Evolutionary conservation across 2,113 vertebrate species (phyloP).

Genomic region (Sus scrofa): DNA sequence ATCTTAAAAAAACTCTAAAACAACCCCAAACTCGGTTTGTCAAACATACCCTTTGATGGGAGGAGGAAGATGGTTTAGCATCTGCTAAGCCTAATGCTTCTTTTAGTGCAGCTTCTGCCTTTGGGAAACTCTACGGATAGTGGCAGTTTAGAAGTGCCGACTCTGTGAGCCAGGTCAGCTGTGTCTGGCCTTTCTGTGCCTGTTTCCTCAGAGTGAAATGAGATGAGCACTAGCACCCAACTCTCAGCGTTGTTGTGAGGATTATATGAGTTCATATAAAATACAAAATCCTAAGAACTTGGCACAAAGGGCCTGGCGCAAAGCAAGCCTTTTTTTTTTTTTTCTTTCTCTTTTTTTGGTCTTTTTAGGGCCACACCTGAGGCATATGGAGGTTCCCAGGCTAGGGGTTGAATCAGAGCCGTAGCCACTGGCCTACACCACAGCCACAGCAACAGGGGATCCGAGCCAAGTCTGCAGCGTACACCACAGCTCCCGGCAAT

Average conservation of each 20-base stretch:
- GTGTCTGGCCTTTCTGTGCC: not conserved
- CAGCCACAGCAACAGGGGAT: too few species aligned
- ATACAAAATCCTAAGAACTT: constrained; percentile 10
- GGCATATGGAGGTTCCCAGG: too few species aligned
- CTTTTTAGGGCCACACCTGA: too few species aligned
- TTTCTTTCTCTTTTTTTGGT: too few species aligned
- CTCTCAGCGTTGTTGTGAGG: not conserved
- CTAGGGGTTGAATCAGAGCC: too few species aligned
- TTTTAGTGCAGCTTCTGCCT: not conserved
- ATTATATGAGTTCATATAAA: constrained; percentile 42
- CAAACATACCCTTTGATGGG: not conserved
- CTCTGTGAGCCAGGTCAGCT: not conserved
- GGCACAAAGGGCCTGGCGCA: not conserved
- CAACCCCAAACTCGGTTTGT: not conserved
- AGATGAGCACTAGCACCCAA: not conserved
- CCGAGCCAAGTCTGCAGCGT: too few species aligned
- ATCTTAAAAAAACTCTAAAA: not conserved
- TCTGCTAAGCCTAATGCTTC: not conserved
- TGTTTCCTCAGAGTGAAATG: constrained; percentile 18
- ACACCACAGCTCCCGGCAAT: too few species aligned
- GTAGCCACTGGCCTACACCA: too few species aligned
- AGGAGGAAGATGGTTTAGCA: not conserved
- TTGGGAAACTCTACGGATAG: not conserved
- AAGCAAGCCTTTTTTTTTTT: too few species aligned
- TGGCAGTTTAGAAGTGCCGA: not conserved